These are phyloP conservation scores for Hippocampus zosterae DNA, from an alignment of 2,113 vertebrate genomes.

Conservation along the genomic window DNA sequence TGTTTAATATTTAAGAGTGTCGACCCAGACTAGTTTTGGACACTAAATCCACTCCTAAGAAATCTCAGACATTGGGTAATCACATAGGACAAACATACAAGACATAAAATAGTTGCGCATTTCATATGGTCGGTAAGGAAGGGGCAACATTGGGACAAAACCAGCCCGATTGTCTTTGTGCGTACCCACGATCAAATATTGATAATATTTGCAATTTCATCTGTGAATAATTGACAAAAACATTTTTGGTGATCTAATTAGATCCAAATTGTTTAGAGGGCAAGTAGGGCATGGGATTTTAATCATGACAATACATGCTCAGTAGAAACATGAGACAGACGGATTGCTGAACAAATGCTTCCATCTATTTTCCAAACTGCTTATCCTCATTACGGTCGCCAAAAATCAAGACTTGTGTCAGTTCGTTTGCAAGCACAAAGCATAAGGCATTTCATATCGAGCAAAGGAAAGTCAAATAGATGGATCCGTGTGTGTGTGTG, in stretches of 20 bases:
- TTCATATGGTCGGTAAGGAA: too few relatives aligned
- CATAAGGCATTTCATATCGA: conserved; percentile 64
- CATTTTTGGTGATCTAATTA: not conserved
- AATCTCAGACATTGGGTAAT: too few relatives aligned
- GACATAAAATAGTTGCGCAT: too few relatives aligned
- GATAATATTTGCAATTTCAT: not conserved
- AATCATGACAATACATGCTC: conserved; percentile 47
- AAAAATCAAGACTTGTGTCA: conserved; percentile 45
- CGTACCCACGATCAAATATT: too few relatives aligned
- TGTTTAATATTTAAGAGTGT: too few relatives aligned
- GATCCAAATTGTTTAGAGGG: conserved; percentile 9
- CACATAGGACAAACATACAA: too few relatives aligned
- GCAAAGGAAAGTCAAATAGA: conserved; percentile 61
- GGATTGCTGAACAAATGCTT: conserved; percentile 41
- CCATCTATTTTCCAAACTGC: conserved; percentile 1
- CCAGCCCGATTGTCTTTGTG: too few relatives aligned
- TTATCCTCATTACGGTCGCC: too few relatives aligned
- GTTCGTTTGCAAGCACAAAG: conserved; percentile 56
- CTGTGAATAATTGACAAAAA: conserved; percentile 24
- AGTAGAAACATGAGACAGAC: conserved; percentile 23
- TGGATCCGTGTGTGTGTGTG: conserved; percentile 22
- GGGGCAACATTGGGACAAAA: too few relatives aligned
- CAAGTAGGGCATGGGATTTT: conserved; percentile 7
- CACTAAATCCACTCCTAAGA: too few relatives aligned
- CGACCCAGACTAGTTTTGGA: too few relatives aligned